A percentile compares a stretch with the other conserved stretches of the same genome.
Conservation (phyloP, 2,113 vertebrate genomes). For the Oreocharis arfaki region DNA sequence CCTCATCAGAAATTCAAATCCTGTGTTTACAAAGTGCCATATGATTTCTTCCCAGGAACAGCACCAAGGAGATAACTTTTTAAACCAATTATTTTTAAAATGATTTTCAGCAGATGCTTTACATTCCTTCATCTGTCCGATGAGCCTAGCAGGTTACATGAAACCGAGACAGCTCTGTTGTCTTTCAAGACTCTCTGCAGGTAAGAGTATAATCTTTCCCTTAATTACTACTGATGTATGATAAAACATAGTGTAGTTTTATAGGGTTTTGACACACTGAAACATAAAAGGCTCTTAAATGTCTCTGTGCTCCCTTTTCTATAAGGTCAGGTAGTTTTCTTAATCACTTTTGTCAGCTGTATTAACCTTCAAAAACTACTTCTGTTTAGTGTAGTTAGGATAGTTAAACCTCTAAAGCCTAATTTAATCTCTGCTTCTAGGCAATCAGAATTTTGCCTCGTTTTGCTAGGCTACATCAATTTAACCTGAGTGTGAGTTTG, state of each 20-base stretch:
- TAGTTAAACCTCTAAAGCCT: background rate
- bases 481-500: background rate
- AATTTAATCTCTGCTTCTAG: background rate
- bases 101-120: slow-evolving; percentile 29
- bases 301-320: background rate
- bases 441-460: background rate
- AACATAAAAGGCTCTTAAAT: background rate
- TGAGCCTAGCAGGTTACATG: background rate
- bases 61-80: background rate
- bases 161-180: background rate
- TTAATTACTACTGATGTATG: background rate
- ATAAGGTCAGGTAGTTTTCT: background rate
- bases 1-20: slow-evolving; percentile 26
- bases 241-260: background rate
- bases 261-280: background rate
- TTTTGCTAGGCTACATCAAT: background rate
- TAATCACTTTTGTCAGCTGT: background rate
- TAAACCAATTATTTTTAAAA: slow-evolving; percentile 34
- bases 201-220: background rate
- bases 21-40: background rate
- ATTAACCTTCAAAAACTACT: slow-evolving; percentile 2
- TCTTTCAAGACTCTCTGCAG: background rate
- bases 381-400: background rate
- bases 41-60: slow-evolving; percentile 15
- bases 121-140: background rate